A percentile compares a stretch with the other conserved stretches of the same genome.
phyloP scores from a whole-genome alignment of 1,140 invertebrate species.

The Plectrocnemia conspersa region DNA sequence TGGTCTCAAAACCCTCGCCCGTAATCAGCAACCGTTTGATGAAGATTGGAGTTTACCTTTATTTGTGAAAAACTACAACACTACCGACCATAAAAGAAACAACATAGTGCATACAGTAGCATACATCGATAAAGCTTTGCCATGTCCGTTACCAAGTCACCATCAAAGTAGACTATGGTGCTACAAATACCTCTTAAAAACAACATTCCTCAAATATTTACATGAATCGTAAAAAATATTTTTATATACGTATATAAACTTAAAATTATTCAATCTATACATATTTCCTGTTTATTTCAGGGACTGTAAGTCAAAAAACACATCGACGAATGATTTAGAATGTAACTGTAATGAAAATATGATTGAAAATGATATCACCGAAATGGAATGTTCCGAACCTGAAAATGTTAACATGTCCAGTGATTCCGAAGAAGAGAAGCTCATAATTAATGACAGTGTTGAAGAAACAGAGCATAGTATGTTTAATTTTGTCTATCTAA shows the following conservation, averaged over 20 bases:
- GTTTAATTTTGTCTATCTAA: no score
- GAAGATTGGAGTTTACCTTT: conserved; percentile 47
- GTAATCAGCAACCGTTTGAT: conserved; percentile 39
- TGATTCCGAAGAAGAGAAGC: no score
- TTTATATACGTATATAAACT: not conserved
- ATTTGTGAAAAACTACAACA: conserved; percentile 39
- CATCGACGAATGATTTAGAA: no score
- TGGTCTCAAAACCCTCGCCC: conserved; percentile 44
- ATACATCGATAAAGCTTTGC: conserved; percentile 47
- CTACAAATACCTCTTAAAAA: conserved; percentile 44
- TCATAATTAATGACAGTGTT: no score
- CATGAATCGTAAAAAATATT: not conserved
- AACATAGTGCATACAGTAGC: conserved; percentile 38
- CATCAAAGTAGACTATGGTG: conserved; percentile 41
- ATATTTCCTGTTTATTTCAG: not conserved
- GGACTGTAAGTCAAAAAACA: not conserved
- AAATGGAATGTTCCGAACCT: no score
- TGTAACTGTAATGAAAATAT: no score
- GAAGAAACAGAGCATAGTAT: no score
- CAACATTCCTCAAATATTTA: conserved; percentile 6
- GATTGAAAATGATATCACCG: no score
- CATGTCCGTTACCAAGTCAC: conserved; percentile 37
- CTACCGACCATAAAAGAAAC: conserved; percentile 28
- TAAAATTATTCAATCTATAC: not conserved
- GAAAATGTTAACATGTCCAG: no score